Percentiles rank a stretch among this genome's conserved stretches.
Evolutionary conservation across 2,797 vertebrate species (phyloP).

Genomic region (Cygnus olor): DNA sequence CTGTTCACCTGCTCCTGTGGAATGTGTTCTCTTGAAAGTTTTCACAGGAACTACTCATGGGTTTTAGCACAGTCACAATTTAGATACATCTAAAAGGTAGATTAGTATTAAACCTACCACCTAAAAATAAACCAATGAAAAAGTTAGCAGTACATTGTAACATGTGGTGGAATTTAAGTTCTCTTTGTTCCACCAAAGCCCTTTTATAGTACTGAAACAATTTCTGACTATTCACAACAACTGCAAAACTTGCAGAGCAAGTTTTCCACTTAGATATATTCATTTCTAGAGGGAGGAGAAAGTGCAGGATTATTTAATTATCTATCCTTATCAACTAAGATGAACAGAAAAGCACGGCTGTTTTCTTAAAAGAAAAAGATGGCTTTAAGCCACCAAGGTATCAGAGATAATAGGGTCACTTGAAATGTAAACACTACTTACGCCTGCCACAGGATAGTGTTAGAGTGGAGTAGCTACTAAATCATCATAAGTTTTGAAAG

Average conservation of each 20-base stretch:
- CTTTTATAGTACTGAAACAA: not conserved
- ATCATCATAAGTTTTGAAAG: conserved; percentile 21
- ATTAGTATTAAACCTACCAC: not conserved
- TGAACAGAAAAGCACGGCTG: not conserved
- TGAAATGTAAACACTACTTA: conserved; percentile 40
- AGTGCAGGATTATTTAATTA: not conserved
- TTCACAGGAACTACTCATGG: not conserved
- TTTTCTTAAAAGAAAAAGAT: not conserved
- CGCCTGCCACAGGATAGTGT: not conserved
- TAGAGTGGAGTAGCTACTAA: not conserved
- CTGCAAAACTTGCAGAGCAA: not conserved
- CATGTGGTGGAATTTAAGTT: not conserved
- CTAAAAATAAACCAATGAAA: not conserved
- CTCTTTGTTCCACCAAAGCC: not conserved
- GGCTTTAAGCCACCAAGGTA: not conserved
- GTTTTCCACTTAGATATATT: not conserved
- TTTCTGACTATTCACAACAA: not conserved
- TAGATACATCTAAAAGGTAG: not conserved
- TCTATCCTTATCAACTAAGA: not conserved
- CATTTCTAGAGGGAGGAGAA: not conserved
- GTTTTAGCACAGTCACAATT: not conserved
- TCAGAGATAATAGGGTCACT: not conserved
- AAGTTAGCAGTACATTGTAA: not conserved
- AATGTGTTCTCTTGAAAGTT: not conserved
- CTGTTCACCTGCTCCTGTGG: not conserved